Evolutionary conservation across 1,140 invertebrate genomes (phyloP).

Genomic region (Elysia chlorotica): DNA sequence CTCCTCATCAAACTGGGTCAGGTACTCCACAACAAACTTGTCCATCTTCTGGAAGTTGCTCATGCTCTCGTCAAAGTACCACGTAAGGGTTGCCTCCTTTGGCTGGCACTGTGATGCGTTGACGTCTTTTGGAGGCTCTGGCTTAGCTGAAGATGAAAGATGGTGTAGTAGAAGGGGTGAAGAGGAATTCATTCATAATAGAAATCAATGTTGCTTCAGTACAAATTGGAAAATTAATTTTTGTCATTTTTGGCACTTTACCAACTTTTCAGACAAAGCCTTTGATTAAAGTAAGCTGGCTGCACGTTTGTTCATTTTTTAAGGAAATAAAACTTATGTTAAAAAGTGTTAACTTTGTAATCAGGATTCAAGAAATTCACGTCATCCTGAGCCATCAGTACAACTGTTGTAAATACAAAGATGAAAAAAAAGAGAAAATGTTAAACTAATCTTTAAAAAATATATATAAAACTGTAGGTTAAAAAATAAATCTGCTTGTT

Average conservation of each 20-base stretch:
- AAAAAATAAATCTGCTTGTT: too few relatives aligned
- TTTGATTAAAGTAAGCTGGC: too few relatives aligned
- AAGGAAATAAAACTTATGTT: too few relatives aligned
- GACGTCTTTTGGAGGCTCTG: conserved; percentile 81
- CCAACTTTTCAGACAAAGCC: too few relatives aligned
- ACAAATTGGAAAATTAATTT: too few relatives aligned
- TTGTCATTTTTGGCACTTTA: too few relatives aligned
- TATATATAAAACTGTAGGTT: too few relatives aligned
- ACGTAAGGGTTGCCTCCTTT: conserved; percentile 71
- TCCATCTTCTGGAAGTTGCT: conserved; percentile 90
- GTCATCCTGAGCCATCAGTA: neutral
- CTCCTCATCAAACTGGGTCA: too few relatives aligned
- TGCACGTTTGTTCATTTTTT: too few relatives aligned
- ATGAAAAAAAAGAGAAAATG: too few relatives aligned
- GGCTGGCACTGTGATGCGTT: conserved; percentile 58
- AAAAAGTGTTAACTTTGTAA: neutral
- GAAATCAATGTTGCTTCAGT: too few relatives aligned
- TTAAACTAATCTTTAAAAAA: too few relatives aligned
- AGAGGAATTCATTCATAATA: neutral
- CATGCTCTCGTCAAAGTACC: conserved; percentile 78
- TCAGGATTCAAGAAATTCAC: neutral
- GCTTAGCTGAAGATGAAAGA: conserved; percentile 72
- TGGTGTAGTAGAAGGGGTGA: neutral
- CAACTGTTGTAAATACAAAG: neutral
- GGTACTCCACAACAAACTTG: conserved; percentile 88